These are phyloP conservation scores for Hypomecis punctinalis DNA, from an alignment of 2,888 invertebrate genomes.

Conservation along the genomic window DNA sequence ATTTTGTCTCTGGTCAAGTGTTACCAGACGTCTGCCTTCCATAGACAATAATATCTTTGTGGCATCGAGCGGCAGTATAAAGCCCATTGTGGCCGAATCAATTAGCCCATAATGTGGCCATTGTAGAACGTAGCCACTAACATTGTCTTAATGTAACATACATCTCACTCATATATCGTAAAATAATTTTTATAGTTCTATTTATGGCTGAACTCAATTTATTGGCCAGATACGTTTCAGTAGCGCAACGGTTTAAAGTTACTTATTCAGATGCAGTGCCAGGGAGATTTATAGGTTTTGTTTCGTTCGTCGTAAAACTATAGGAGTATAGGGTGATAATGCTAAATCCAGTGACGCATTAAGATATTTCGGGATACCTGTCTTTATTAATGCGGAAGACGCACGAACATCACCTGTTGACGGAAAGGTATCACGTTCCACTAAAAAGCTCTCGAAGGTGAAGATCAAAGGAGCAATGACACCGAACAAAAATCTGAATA, in stretches of 20 bases:
- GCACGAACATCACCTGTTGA: constrained; percentile 67
- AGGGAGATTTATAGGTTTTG: constrained; percentile 64
- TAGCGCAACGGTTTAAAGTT: constrained; percentile 72
- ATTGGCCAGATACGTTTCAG: constrained; percentile 79
- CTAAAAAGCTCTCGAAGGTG: constrained; percentile 61
- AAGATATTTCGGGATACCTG: constrained; percentile 43
- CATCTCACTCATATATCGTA: constrained; percentile 75
- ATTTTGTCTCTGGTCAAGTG: constrained; percentile 84
- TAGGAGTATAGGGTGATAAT: constrained; percentile 52
- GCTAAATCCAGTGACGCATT: constrained; percentile 41
- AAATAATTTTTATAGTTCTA: constrained; percentile 82
- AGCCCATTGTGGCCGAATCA: constrained; percentile 81
- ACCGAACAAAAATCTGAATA: constrained; percentile 57
- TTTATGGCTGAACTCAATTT: constrained; percentile 77
- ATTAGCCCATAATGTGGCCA: constrained; percentile 82
- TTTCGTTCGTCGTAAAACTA: constrained; percentile 57
- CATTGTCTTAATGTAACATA: constrained; percentile 80
- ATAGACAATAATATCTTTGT: constrained; percentile 83
- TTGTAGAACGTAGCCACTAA: constrained; percentile 75
- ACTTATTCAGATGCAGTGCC: constrained; percentile 57
- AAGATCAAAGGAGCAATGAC: constrained; percentile 78
- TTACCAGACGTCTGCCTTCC: constrained; percentile 79
- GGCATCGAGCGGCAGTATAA: constrained; percentile 68
- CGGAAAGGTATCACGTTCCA: constrained; percentile 63
- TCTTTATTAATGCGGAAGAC: constrained; percentile 41